Evolutionary conservation across 2,888 invertebrate genomes (phyloP).

Genomic region (Rosalia funebris): DNA sequence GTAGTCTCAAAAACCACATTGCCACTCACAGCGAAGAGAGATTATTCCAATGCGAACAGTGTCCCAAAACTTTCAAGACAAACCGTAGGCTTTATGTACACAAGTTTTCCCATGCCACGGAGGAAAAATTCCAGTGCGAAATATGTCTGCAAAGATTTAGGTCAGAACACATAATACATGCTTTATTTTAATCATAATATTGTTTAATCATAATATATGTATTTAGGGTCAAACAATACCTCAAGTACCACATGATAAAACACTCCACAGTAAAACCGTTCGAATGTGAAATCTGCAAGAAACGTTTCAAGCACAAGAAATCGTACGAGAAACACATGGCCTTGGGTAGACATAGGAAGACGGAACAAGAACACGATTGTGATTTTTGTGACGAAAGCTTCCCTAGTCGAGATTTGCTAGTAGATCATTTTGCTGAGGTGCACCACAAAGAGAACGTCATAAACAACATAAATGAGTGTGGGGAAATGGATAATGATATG

Average conservation of each 20-base stretch:
- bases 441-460: conserved; percentile 41
- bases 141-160: conserved; percentile 66
- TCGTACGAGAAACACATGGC: conserved; percentile 51
- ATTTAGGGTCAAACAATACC: conserved; percentile 64
- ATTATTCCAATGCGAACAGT: conserved; percentile 50
- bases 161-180: conserved; percentile 18
- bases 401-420: conserved; percentile 29
- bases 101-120: conserved; percentile 62
- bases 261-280: conserved; percentile 67
- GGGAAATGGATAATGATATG: conserved; percentile 9
- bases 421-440: conserved; percentile 40
- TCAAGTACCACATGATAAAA: conserved; percentile 70
- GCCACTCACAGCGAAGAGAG: conserved; percentile 50
- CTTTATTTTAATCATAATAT: neutral
- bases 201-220: neutral
- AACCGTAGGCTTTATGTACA: conserved; percentile 53
- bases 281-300: conserved; percentile 66
- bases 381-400: conserved; percentile 45
- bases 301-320: conserved; percentile 57
- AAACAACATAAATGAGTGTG: conserved; percentile 32
- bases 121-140: conserved; percentile 66
- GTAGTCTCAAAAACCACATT: conserved; percentile 51
- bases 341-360: conserved; percentile 38
- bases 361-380: conserved; percentile 39
- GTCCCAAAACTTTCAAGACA: conserved; percentile 53